phyloP scores from a whole-genome alignment of 2,797 vertebrate species.

The Typhlichthys eigenmanni region DNA sequence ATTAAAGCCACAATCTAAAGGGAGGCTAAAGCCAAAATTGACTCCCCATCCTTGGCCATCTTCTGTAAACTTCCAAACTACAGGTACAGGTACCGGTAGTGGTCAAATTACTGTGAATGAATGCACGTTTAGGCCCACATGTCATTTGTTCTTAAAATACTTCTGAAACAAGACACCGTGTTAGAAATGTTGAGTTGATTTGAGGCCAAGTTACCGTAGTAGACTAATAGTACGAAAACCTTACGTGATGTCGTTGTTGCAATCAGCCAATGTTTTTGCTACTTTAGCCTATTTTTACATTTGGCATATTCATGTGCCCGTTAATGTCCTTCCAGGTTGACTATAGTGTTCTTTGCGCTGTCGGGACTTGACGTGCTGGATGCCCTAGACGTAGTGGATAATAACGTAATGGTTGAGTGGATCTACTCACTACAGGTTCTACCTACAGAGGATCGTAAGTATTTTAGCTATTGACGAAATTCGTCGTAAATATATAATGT shows the following conservation, averaged over 20 bases:
- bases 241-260: no score
- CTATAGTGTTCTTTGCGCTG: constrained; percentile 94
- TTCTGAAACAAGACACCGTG: no score
- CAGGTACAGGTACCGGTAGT: background rate
- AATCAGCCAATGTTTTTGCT: no score
- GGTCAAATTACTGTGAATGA: background rate
- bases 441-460: constrained; percentile 96
- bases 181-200: no score
- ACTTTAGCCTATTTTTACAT: no score
- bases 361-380: constrained; percentile 96
- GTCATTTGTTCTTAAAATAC: no score
- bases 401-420: constrained; percentile 91
- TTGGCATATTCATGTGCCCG: background rate
- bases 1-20: background rate
- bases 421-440: constrained; percentile 97
- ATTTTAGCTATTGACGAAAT: background rate
- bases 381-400: constrained; percentile 91
- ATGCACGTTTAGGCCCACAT: no score
- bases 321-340: constrained; percentile 83
- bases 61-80: background rate
- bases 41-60: background rate
- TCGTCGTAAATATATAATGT: background rate
- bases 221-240: no score
- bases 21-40: background rate
- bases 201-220: no score